phyloP scores from a whole-genome alignment of 2,888 invertebrate species.

The Linyphia triangularis region DNA sequence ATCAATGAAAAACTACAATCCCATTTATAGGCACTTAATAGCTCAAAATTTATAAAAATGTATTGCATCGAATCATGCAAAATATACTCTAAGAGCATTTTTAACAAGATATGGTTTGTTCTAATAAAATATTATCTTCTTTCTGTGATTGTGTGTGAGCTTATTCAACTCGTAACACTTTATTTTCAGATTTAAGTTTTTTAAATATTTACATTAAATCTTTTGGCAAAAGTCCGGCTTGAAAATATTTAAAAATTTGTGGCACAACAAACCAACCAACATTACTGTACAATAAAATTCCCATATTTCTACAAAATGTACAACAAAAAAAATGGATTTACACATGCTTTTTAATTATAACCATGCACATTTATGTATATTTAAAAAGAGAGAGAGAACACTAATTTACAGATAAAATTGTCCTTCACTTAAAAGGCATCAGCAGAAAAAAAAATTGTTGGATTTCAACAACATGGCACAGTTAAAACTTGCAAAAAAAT shows the following conservation, averaged over 20 bases:
- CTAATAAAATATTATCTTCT: not conserved
- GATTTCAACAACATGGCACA: conserved; percentile 25
- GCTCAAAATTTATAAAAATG: not conserved
- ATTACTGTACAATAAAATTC: conserved; percentile 58
- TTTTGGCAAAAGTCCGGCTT: not conserved
- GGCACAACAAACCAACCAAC: conserved; percentile 23
- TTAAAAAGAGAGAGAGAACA: no score
- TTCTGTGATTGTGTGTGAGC: not conserved
- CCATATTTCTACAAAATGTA: conserved; percentile 58
- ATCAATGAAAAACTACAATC: no score
- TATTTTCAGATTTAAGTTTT: not conserved
- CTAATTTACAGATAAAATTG: not conserved
- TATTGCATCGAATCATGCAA: no score
- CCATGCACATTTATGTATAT: no score
- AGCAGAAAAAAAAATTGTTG: not conserved
- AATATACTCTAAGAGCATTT: not conserved
- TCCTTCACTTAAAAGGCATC: not conserved
- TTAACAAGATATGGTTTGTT: not conserved
- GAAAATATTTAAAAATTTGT: not conserved
- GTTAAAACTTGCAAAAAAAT: conserved; percentile 26
- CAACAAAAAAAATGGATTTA: conserved; percentile 57
- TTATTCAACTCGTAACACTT: not conserved
- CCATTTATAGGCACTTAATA: not conserved
- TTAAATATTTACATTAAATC: not conserved
- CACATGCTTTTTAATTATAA: conserved; percentile 33